Percentiles rank a stretch among this genome's conserved stretches.
Evolutionary conservation across 64 coral and sea anemone genomes (phyloP).

Genomic region (Stichodactyla helianthus): DNA sequence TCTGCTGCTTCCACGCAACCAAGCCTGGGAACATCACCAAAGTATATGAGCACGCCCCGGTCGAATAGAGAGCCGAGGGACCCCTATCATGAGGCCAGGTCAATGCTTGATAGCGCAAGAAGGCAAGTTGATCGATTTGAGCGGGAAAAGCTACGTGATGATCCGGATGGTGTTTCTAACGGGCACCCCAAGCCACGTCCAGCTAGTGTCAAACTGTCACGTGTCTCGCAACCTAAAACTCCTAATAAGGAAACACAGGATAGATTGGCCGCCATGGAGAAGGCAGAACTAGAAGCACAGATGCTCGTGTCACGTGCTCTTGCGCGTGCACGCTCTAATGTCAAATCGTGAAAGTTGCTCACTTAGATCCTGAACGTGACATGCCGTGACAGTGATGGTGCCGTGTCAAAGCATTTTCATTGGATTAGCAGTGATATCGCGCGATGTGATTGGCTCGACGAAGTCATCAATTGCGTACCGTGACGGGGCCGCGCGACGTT

Average conservation of each 20-base stretch:
- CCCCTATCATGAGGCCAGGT: slow-evolving; percentile 25
- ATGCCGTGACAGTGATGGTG: too few species aligned
- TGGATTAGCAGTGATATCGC: too few species aligned
- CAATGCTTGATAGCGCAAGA: slow-evolving; percentile 39
- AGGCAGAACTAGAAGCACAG: slow-evolving; percentile 49
- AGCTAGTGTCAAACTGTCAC: not conserved
- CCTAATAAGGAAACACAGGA: slow-evolving; percentile 6
- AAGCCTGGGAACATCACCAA: slow-evolving; percentile 45
- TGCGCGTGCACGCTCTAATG: slow-evolving; percentile 50
- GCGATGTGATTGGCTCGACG: too few species aligned
- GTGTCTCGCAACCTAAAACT: slow-evolving; percentile 6
- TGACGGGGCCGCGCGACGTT: too few species aligned
- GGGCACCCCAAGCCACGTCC: slow-evolving; percentile 14
- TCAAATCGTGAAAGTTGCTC: slow-evolving; percentile 4
- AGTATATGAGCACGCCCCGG: slow-evolving; percentile 40
- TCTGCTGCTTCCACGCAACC: slow-evolving; percentile 31
- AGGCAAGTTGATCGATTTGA: slow-evolving; percentile 49
- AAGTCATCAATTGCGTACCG: too few species aligned
- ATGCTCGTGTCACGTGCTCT: slow-evolving; percentile 60
- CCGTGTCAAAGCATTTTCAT: too few species aligned
- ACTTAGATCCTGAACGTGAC: too few species aligned
- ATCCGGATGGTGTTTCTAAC: not conserved
- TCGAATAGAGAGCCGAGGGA: slow-evolving; percentile 18
- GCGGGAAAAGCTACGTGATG: slow-evolving; percentile 7
- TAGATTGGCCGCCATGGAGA: slow-evolving; percentile 32